Evolutionary conservation across 2,888 invertebrate genomes (phyloP).

Genomic region (Plagodis pulveraria): DNA sequence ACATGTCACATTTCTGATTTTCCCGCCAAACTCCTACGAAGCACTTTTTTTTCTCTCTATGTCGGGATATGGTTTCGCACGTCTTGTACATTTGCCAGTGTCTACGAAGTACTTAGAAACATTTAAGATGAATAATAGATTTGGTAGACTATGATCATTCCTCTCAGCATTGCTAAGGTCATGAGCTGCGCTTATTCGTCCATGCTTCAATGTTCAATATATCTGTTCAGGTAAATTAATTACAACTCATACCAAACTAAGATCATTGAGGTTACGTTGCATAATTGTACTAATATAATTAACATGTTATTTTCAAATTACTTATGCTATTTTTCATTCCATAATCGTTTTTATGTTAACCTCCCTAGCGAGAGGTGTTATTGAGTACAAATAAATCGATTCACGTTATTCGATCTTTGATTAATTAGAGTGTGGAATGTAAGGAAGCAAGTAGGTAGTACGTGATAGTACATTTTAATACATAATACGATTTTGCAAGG

Average conservation of each 20-base stretch:
- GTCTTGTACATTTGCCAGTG: too few relatives aligned
- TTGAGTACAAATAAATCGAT: conserved; percentile 10
- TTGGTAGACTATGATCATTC: background rate
- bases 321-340: conserved; percentile 40
- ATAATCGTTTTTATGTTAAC: conserved; percentile 31
- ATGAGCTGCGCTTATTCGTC: background rate
- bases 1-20: too few relatives aligned
- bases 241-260: background rate
- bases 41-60: too few relatives aligned
- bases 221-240: background rate
- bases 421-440: conserved; percentile 27
- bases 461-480: conserved; percentile 54
- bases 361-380: conserved; percentile 39
- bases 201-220: background rate
- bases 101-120: too few relatives aligned
- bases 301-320: conserved; percentile 27
- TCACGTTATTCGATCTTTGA: conserved; percentile 14
- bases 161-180: background rate
- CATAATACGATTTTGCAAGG: conserved; percentile 48
- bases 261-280: conserved; percentile 2
- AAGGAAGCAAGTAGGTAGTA: conserved; percentile 44
- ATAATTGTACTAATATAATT: conserved; percentile 20
- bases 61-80: too few relatives aligned
- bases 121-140: too few relatives aligned
- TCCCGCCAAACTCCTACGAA: too few relatives aligned